A percentile compares a stretch with the other conserved stretches of the same genome.
These are phyloP conservation scores for Thalassophryne amazonica DNA, from an alignment of 2,797 vertebrate species.

Conservation along the genomic window DNA sequence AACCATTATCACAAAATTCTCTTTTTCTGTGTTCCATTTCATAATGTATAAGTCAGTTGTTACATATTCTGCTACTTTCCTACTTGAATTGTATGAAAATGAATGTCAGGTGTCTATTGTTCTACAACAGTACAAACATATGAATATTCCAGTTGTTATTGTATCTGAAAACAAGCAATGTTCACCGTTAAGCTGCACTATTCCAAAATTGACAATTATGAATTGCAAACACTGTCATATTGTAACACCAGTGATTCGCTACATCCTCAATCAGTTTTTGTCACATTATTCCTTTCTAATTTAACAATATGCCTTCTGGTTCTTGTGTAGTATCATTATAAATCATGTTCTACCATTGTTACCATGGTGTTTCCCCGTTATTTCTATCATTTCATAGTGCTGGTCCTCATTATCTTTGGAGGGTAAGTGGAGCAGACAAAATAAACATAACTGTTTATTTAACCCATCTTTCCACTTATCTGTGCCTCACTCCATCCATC, in stretches of 20 bases:
- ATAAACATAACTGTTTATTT: neutral
- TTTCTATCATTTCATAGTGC: constrained; percentile 9
- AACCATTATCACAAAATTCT: neutral
- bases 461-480: constrained; percentile 2
- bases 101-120: neutral
- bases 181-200: constrained; percentile 1
- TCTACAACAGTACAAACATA: neutral
- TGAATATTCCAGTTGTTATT: neutral
- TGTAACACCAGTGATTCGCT: constrained; percentile 1
- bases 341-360: constrained; percentile 7
- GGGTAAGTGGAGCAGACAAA: neutral
- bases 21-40: neutral
- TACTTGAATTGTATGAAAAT: neutral
- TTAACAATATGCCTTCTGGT: neutral
- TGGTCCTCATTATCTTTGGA: constrained; percentile 23
- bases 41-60: neutral
- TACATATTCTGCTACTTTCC: neutral
- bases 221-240: constrained; percentile 3
- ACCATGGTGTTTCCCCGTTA: constrained; percentile 5
- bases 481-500: neutral
- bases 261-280: neutral
- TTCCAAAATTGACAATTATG: neutral
- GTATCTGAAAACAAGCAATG: neutral
- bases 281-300: too few relatives aligned
- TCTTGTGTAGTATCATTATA: neutral